Conservation (phyloP, 2,113 vertebrate genomes). For the Rhadina sibilatrix region DNA sequence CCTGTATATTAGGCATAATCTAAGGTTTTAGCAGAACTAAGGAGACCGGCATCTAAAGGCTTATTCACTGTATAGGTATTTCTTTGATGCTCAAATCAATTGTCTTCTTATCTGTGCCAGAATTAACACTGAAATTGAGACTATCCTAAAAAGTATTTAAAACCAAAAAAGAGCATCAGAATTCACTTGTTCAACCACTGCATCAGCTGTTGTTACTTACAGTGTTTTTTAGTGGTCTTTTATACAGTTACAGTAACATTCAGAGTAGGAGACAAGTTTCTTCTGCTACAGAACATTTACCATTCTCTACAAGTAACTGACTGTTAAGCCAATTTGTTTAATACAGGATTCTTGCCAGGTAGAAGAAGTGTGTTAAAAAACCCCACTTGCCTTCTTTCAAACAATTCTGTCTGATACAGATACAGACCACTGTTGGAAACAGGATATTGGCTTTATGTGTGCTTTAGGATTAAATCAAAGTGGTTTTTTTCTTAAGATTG, state of each 20-base stretch:
- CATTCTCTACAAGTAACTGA: not conserved
- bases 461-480: not conserved
- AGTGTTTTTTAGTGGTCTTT: rapidly evolving
- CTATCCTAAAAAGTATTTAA: not conserved
- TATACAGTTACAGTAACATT: not conserved
- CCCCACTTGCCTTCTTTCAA: not conserved
- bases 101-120: not conserved
- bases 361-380: not conserved
- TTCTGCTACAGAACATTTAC: not conserved
- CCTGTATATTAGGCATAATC: not conserved
- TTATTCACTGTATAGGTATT: not conserved
- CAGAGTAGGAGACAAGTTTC: not conserved
- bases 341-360: not conserved
- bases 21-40: not conserved
- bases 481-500: not conserved
- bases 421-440: not conserved
- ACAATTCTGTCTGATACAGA: not conserved
- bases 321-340: not conserved
- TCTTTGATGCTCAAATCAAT: not conserved
- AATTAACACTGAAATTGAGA: not conserved
- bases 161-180: not conserved
- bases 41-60: not conserved
- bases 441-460: not conserved
- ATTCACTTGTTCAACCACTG: not conserved
- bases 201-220: not conserved